These are phyloP conservation scores for Maniola hyperantus DNA, from an alignment of 2,888 invertebrate species.

Conservation along the genomic window DNA sequence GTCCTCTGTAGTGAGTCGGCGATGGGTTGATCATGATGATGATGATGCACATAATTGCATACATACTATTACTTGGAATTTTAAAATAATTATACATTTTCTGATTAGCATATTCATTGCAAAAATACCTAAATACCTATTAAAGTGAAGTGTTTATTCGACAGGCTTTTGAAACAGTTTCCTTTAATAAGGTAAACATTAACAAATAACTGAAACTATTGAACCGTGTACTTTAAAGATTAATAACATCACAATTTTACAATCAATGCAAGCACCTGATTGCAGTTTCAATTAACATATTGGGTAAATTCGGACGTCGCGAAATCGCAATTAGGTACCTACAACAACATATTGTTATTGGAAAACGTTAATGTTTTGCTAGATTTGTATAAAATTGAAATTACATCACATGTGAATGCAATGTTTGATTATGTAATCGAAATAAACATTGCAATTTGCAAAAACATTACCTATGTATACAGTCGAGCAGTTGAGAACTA, in stretches of 20 bases:
- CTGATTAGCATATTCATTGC: not conserved
- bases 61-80: not conserved
- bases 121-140: not conserved
- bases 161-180: conserved; percentile 23
- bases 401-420: too few species aligned
- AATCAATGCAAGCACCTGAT: conserved; percentile 7
- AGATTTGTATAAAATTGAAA: too few species aligned
- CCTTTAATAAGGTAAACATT: conserved; percentile 9
- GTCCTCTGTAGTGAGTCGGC: too few species aligned
- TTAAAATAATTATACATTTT: not conserved
- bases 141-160: conserved; percentile 1
- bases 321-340: too few species aligned
- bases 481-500: too few species aligned
- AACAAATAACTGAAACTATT: conserved; percentile 7
- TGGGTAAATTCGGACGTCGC: not conserved
- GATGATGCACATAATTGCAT: too few species aligned
- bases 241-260: not conserved
- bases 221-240: conserved; percentile 2
- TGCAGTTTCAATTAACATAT: not conserved
- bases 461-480: too few species aligned
- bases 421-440: too few species aligned
- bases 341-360: too few species aligned
- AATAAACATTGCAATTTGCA: too few species aligned
- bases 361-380: too few species aligned
- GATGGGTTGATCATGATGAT: too few species aligned